phyloP scores from a whole-genome alignment of 1,140 invertebrate genomes.

The Drosophila melanica region DNA sequence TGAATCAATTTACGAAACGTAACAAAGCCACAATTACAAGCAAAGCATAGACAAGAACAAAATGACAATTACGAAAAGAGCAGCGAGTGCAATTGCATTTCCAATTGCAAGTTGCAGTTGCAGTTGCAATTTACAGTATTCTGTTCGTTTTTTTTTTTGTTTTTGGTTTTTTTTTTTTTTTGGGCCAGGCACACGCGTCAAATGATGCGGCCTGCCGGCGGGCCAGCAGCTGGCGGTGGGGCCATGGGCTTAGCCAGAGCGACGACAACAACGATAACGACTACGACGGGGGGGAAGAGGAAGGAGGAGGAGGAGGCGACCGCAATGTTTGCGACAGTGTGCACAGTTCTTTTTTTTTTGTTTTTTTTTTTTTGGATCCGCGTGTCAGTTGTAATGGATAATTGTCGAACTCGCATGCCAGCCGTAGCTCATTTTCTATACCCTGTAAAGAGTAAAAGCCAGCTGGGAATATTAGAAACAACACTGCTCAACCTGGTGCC shows the following conservation, averaged over 20 bases:
- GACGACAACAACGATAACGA: background rate
- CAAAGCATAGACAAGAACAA: conserved; percentile 43
- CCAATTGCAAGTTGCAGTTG: conserved; percentile 43
- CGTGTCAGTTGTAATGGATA: conserved; percentile 80
- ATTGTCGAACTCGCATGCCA: conserved; percentile 72
- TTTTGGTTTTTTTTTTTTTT: conserved; percentile 50
- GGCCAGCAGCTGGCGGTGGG: conserved; percentile 28
- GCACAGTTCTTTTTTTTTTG: conserved; percentile 14
- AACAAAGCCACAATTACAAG: conserved; percentile 80
- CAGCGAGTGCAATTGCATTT: conserved; percentile 79
- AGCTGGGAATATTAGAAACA: too few relatives aligned
- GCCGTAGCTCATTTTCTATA: conserved; percentile 49
- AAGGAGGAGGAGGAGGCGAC: conserved; percentile 21
- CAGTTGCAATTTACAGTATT: conserved; percentile 23
- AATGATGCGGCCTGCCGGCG: conserved; percentile 43
- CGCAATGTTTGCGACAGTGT: conserved; percentile 41
- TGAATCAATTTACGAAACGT: conserved; percentile 82
- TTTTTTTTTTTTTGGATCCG: conserved; percentile 42
- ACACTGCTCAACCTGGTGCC: too few relatives aligned
- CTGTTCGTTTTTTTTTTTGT: background rate
- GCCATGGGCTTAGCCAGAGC: conserved; percentile 3
- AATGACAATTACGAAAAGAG: conserved; percentile 56
- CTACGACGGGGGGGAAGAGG: background rate
- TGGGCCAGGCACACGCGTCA: conserved; percentile 51
- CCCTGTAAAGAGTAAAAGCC: conserved; percentile 7